Conservation (phyloP, 2,113 vertebrate genomes). For the Heterotis niloticus region DNA sequence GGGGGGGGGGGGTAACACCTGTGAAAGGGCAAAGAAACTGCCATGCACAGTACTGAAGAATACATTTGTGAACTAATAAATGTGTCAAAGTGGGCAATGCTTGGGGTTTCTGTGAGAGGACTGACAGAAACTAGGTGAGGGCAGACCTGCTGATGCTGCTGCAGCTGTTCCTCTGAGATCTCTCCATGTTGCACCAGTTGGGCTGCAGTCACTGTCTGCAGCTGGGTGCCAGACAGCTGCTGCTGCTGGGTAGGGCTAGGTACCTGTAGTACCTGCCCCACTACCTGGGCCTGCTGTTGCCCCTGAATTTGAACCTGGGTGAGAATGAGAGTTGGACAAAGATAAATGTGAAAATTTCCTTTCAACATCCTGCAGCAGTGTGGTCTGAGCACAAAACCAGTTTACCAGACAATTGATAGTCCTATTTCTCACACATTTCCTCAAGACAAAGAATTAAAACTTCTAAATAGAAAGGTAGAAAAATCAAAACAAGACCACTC, state of each 20-base stretch:
- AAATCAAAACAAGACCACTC: neutral
- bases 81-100: neutral
- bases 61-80: too few species aligned
- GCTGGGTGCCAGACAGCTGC: slow-evolving; percentile 56
- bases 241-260: slow-evolving; percentile 76
- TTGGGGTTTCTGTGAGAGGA: neutral
- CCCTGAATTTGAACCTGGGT: slow-evolving; percentile 89
- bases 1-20: neutral
- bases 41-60: too few species aligned
- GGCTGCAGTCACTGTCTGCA: slow-evolving; percentile 82
- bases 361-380: neutral
- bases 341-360: too few species aligned
- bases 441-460: neutral
- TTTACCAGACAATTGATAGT: neutral
- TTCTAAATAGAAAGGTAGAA: neutral
- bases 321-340: neutral
- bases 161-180: slow-evolving; percentile 88
- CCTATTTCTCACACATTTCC: too few species aligned
- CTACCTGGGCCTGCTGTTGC: slow-evolving; percentile 72
- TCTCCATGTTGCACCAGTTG: slow-evolving; percentile 84
- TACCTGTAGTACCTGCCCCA: slow-evolving; percentile 76
- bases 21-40: too few species aligned
- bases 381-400: neutral
- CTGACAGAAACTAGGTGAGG: neutral
- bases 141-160: slow-evolving; percentile 84